These are phyloP conservation scores for Pomacea canaliculata DNA, from an alignment of 2,888 invertebrate species.

Conservation along the genomic window DNA sequence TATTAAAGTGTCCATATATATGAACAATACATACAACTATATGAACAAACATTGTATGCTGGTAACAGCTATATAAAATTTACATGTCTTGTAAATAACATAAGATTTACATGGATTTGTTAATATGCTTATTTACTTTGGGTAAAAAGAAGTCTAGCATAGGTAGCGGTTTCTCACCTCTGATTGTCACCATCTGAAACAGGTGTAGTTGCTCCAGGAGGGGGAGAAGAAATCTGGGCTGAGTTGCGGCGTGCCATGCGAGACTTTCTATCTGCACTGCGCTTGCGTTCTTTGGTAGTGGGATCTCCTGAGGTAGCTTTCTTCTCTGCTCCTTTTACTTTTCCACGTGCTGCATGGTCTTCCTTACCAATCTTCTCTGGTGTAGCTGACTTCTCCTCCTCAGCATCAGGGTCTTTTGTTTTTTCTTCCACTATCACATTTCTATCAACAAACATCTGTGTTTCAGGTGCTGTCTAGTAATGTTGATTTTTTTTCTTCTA, in stretches of 20 bases:
- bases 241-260: slow-evolving; percentile 52
- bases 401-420: slow-evolving; percentile 57
- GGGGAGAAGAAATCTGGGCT: slow-evolving; percentile 54
- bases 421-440: slow-evolving; percentile 61
- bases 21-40: too few species aligned
- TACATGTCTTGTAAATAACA: too few species aligned
- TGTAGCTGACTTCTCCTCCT: slow-evolving; percentile 65
- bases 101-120: too few species aligned
- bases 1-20: too few species aligned
- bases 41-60: too few species aligned
- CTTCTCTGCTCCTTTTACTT: slow-evolving; percentile 43
- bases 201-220: slow-evolving; percentile 62
- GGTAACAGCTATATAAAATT: too few species aligned
- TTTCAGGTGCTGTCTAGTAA: too few species aligned
- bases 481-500: too few species aligned
- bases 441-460: slow-evolving; percentile 35
- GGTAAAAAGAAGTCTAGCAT: too few species aligned
- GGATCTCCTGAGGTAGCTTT: slow-evolving; percentile 27
- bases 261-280: slow-evolving; percentile 59
- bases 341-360: slow-evolving; percentile 54
- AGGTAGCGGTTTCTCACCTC: slow-evolving; percentile 38
- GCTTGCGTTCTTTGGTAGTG: slow-evolving; percentile 46
- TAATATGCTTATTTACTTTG: too few species aligned
- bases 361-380: slow-evolving; percentile 64
- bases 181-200: slow-evolving; percentile 61